A percentile compares a stretch with the other conserved stretches of the same genome.
Evolutionary conservation across 2,888 invertebrate genomes (phyloP).

Genomic region (Orthosia incerta): DNA sequence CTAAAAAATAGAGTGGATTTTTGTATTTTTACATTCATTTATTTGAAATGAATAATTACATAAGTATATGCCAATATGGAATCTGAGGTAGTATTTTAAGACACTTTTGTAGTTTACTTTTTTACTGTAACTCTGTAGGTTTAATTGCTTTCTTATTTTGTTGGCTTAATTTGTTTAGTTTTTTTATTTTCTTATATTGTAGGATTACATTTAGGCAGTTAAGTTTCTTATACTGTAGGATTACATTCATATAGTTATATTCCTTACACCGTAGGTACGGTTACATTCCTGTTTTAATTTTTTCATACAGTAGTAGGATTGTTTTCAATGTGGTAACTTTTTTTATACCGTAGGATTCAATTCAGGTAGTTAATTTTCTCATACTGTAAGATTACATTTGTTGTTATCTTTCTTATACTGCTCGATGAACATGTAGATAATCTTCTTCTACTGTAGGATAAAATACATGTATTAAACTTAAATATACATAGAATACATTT

Average conservation of each 20-base stretch:
- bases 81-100: slow-evolving; percentile 38
- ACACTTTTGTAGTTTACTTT: slow-evolving; percentile 19
- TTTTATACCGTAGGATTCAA: not conserved
- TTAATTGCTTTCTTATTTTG: not conserved
- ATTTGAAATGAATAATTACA: not conserved
- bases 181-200: not conserved
- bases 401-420: not conserved
- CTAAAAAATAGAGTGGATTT: not conserved
- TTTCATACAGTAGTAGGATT: not conserved
- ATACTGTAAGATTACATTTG: not conserved
- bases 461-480: not conserved
- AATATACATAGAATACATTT: not conserved
- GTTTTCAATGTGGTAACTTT: not conserved
- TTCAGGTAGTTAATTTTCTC: not conserved
- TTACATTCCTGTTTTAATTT: not conserved
- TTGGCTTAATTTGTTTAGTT: not conserved
- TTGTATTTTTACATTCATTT: not conserved
- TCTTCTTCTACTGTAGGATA: not conserved
- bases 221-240: not conserved
- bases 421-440: not conserved
- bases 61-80: slow-evolving; percentile 1
- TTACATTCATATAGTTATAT: not conserved
- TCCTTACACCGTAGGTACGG: not conserved
- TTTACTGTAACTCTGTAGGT: not conserved
- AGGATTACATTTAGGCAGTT: not conserved